Evolutionary conservation across 2,797 vertebrate genomes (phyloP), one percentile per base, ranked within the genome.

Genomic region (Melanogrammus aeglefinus): DNA sequence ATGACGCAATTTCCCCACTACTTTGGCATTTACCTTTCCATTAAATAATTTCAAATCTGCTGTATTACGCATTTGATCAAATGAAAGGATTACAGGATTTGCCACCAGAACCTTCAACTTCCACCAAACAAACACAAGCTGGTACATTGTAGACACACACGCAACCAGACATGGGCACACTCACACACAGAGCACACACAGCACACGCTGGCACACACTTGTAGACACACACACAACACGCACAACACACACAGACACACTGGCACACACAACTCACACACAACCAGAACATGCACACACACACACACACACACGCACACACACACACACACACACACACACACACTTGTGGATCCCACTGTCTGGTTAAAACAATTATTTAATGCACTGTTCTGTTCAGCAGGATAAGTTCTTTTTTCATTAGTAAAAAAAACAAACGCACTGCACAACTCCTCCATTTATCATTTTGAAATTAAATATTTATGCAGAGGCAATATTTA

Each of bases 11-110:
- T 74, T 38, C 76, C 73, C 84, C 80, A 85, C 78, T 81, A 79
- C 80, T 87, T 79, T 80, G 77, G 80, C 83, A 85, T 80, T 72
- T 80, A 86, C 80, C 84, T 85, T 79, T 90, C 85, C 86, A 91
- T 91, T 91, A 90, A 93, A 93, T 92, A 21, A 93, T 92, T 91
- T 91, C 87, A 93, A 93, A 92, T 90, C 92, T 88, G 92, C 90
- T 92, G 86, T 91, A 82, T 92, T 87, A 91, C 90, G 24, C 63
- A 69, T 94, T 93, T 93, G 90, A 93, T 94, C 91, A 94, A 87
- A 92, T 92, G 83, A 90, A 90, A 84, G 90, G 94, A 94, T 95
- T 94, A 92, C 75, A 82, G 92, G 93, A 93, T 94, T 93, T 93
- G 78, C 83, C 83, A 87, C 77, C 84, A 82, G 86, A 90, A 85